Evolutionary conservation across 1,140 invertebrate genomes (phyloP).

Genomic region (Pomacea maculata): DNA sequence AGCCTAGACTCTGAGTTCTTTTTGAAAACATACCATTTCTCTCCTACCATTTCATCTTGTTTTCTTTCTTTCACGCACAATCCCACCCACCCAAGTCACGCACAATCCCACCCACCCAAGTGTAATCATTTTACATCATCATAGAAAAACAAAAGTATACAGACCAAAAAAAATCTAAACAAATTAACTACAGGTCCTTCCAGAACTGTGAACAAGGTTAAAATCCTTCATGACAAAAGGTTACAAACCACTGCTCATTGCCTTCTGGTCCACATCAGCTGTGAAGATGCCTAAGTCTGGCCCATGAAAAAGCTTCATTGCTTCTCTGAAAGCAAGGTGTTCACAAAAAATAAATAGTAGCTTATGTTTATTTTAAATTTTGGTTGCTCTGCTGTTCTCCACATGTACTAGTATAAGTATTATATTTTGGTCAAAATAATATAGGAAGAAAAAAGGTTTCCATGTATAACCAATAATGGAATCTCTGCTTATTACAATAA

Average conservation of each 20-base stretch:
- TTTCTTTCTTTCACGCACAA: neutral
- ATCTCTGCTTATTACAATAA: too few species aligned
- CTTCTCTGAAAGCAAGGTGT: conserved; percentile 5
- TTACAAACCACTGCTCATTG: neutral
- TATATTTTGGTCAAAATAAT: too few species aligned
- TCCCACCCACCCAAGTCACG: neutral
- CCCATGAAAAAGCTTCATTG: conserved; percentile 19
- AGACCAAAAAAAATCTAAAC: neutral
- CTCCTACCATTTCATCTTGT: too few species aligned
- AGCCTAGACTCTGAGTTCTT: too few species aligned
- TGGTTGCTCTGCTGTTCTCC: too few species aligned
- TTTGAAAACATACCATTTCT: too few species aligned
- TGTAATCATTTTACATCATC: neutral
- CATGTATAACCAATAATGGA: too few species aligned
- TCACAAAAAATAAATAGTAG: neutral
- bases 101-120: neutral
- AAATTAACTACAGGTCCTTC: neutral
- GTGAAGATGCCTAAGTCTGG: conserved; percentile 19
- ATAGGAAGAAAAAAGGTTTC: too few species aligned
- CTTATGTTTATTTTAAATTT: too few species aligned
- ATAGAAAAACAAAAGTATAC: too few species aligned
- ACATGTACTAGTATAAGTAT: too few species aligned
- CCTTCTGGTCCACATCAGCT: neutral
- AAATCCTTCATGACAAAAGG: neutral
- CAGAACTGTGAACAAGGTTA: neutral